Evolutionary conservation across 2,797 vertebrate species (phyloP).

Genomic region (Acanthiza pusilla): DNA sequence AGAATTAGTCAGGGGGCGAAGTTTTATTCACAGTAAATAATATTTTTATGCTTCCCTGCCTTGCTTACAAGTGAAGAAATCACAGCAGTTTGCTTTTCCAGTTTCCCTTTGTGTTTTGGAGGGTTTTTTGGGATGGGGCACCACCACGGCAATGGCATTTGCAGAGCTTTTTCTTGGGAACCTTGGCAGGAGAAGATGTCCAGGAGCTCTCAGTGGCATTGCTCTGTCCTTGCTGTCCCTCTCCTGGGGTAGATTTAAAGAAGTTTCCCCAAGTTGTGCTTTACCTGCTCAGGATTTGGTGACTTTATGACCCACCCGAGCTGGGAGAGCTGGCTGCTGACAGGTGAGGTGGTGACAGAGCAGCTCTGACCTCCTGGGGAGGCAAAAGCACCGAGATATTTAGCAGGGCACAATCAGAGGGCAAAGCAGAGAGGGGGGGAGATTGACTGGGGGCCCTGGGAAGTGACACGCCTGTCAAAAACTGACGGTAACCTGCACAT

Average conservation of each 20-base stretch:
- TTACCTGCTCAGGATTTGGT: background rate
- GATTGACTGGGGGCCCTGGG: background rate
- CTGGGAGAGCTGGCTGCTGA: background rate
- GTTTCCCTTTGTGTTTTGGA: background rate
- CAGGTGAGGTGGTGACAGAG: background rate
- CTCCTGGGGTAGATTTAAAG: background rate
- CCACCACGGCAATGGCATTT: background rate
- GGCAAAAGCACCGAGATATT: background rate
- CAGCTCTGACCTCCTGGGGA: background rate
- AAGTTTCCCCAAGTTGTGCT: background rate
- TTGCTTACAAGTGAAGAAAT: background rate
- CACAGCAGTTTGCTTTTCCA: background rate
- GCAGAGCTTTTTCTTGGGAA: background rate
- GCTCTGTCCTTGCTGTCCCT: background rate
- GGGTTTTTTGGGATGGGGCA: background rate
- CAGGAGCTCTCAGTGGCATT: background rate
- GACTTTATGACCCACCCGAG: background rate
- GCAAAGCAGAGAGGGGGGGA: background rate
- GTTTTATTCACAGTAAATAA: background rate
- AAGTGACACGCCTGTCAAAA: slow-evolving; percentile 22
- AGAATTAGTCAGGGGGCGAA: background rate
- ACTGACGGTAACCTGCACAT: slow-evolving; percentile 8
- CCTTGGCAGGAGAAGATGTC: background rate
- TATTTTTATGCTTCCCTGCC: background rate
- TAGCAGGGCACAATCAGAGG: background rate